Evolutionary conservation across 1,140 invertebrate genomes (phyloP), one percentile per base, ranked within the genome.

Genomic region (Brachionus calyciflorus): DNA sequence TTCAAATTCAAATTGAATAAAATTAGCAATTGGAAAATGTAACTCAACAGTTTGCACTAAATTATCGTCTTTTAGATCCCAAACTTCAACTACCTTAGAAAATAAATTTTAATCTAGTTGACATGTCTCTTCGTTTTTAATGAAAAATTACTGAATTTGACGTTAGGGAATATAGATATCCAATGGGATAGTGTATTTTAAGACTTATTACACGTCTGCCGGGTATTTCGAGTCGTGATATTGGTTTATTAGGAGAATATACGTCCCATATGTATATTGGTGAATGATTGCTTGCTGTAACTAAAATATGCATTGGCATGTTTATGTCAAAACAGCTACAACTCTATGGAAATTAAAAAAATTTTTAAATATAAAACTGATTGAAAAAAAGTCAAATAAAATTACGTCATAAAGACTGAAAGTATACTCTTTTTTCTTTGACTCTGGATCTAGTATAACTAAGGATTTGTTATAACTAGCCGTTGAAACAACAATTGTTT

Each of bases 241-340:
- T 33, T 24, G 77, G 40, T 63, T 63, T 76, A 21, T 24, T 2
- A 1, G 60, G 40, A 24, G 60, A 41, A 81, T 91, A 91, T 0
- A 90, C 87, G 81, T 90, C 90, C 91, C 91, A 93, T 19, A 91
- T 81, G 10, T 90, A 87, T 1, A 92, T 87, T 48, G 88, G 81
- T 79, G 89, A 89, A 81, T 92, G 91, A 0, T 88, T 87, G 48
- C 91, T 89, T 5, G 91, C 91, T 3, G 91, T 84, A 17, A 82
- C 82, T 40, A 85, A 77, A 21, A 84, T 78, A 76, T 83, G 84
- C 9, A 84, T 77, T 53, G 81, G 80, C 78, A 82, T 82, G 77
- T 81, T 83, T 78, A 82, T 81, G 78, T 84, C 83, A 79, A 85
- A 85, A 73, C 81, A 81, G 65, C 82, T 82, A 30, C 83, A 81